Percentiles rank a stretch among this genome's conserved stretches.
Evolutionary conservation across 1,140 invertebrate genomes (phyloP).

Genomic region (Myzus persicae): DNA sequence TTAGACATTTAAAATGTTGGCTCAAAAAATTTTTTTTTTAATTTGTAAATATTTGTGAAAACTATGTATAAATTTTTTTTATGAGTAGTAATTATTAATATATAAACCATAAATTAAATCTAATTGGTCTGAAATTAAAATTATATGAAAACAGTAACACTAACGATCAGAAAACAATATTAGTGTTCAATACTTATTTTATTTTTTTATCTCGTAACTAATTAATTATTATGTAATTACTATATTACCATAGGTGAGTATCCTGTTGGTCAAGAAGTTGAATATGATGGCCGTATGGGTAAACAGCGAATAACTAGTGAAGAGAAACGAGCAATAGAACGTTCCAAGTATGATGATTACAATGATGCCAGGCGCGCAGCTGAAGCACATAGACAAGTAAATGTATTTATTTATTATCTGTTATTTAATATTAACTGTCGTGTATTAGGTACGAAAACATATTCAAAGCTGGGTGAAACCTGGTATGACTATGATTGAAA

Average conservation of each 20-base stretch:
- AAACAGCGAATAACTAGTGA: slow-evolving; percentile 88
- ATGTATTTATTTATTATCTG: not conserved
- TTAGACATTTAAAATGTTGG: not conserved
- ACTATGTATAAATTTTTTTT: not conserved
- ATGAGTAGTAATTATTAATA: not conserved
- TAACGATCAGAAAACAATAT: not conserved
- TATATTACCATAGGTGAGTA: slow-evolving; percentile 68
- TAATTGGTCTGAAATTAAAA: too few species aligned
- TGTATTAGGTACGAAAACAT: slow-evolving; percentile 81
- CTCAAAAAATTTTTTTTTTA: not conserved
- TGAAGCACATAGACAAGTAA: slow-evolving; percentile 92
- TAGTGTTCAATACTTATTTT: not conserved
- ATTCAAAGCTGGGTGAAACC: slow-evolving; percentile 93
- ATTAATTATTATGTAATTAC: not conserved
- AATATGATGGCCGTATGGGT: slow-evolving; percentile 86
- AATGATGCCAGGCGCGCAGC: slow-evolving; percentile 94
- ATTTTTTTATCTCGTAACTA: not conserved
- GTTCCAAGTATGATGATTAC: slow-evolving; percentile 88
- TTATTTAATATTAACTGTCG: not conserved
- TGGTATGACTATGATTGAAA: slow-evolving; percentile 99
- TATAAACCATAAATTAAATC: not conserved
- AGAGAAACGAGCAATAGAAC: slow-evolving; percentile 85
- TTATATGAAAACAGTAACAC: too few species aligned
- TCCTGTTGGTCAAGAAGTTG: slow-evolving; percentile 82
- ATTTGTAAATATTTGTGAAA: not conserved